Conservation (phyloP, 2,888 invertebrate genomes). For the Copidosoma aretas region DNA sequence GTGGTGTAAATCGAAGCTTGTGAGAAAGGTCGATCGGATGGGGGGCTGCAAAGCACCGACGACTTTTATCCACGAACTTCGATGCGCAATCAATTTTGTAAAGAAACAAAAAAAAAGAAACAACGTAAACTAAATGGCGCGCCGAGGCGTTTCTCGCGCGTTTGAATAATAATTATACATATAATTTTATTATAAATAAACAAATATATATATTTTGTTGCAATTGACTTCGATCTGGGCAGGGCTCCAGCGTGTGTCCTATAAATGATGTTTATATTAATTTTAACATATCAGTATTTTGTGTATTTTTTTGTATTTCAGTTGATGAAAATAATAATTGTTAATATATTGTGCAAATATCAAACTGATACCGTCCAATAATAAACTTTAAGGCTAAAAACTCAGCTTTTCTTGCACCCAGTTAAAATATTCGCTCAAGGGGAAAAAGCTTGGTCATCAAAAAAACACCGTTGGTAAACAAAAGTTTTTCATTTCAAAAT, state of each 20-base stretch:
- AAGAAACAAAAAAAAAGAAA: not conserved
- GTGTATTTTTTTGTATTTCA: slow-evolving; percentile 56
- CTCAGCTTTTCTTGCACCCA: slow-evolving; percentile 43
- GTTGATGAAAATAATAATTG: slow-evolving; percentile 56
- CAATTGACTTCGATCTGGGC: slow-evolving; percentile 58
- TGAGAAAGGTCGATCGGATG: slow-evolving; percentile 3
- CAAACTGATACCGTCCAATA: slow-evolving; percentile 62
- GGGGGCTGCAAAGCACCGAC: slow-evolving; percentile 38
- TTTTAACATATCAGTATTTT: slow-evolving; percentile 59
- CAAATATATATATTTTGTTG: slow-evolving; percentile 55
- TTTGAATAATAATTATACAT: slow-evolving; percentile 33
- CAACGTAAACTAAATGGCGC: slow-evolving; percentile 5
- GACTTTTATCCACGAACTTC: not conserved
- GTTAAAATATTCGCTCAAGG: slow-evolving; percentile 3
- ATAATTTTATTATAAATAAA: slow-evolving; percentile 44
- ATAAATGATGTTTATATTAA: slow-evolving; percentile 48
- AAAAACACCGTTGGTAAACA: no score
- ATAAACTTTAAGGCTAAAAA: slow-evolving; percentile 57
- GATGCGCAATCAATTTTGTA: no score
- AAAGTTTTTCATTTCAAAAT: no score
- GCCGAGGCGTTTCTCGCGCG: no score
- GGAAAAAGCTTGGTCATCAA: no score
- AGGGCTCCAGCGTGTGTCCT: slow-evolving; percentile 55
- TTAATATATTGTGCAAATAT: slow-evolving; percentile 61
- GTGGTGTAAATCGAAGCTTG: not conserved